These are phyloP conservation scores for Chromis chromis DNA, from an alignment of 2,797 vertebrate genomes.

Conservation along the genomic window DNA sequence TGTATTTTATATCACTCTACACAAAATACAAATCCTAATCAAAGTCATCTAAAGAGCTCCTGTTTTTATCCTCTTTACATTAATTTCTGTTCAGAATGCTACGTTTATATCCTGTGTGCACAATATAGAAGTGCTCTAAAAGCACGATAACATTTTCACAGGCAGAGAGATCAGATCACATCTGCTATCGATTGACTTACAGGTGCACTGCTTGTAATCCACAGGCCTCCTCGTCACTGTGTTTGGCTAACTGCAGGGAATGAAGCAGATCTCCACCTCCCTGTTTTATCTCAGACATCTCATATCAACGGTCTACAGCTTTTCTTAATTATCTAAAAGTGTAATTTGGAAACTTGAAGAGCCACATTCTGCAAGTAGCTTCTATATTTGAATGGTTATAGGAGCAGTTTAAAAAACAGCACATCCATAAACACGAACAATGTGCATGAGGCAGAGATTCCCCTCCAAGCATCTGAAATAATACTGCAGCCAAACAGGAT, in stretches of 20 bases:
- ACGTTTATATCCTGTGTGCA: neutral
- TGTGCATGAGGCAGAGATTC: constrained; percentile 10
- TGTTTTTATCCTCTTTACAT: neutral
- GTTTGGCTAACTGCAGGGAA: constrained; percentile 66
- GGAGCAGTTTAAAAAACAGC: neutral
- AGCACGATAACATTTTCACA: constrained; percentile 46
- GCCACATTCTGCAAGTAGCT: neutral
- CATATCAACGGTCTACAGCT: neutral
- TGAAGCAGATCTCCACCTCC: constrained; percentile 46
- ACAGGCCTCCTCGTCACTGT: constrained; percentile 58
- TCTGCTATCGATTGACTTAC: constrained; percentile 76
- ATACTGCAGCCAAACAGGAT: constrained; percentile 39
- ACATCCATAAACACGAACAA: neutral
- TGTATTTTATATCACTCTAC: too few species aligned
- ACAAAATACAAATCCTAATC: neutral
- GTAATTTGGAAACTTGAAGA: neutral
- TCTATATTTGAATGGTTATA: neutral
- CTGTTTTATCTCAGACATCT: constrained; percentile 44
- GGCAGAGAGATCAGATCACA: constrained; percentile 61
- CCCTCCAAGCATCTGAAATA: constrained; percentile 38
- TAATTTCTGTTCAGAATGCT: neutral
- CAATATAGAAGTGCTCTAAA: neutral
- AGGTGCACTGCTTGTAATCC: constrained; percentile 71
- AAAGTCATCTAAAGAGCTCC: neutral
- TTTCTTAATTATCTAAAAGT: constrained; percentile 4